Base-by-base conservation (phyloP, 1,140 invertebrate genomes). In the Xylocopa sonorina region DNA sequence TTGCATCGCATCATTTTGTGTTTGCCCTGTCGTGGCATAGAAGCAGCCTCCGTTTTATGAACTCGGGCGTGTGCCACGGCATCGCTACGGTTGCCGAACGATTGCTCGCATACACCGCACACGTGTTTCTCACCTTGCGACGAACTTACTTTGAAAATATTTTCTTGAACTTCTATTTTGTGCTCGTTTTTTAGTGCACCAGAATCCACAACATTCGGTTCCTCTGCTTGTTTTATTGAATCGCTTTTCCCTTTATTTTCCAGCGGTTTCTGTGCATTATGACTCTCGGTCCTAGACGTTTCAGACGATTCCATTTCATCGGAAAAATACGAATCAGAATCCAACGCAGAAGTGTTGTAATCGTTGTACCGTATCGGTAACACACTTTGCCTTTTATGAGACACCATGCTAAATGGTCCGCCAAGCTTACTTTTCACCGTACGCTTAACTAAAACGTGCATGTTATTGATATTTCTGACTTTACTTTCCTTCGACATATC, bases 1-100 rank as follows among this genome's bases (percentile, higher is more conserved):
- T 91, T 92, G 46, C 92, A 93, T 9, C 92, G 84, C 92, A 92
- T 93, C 43, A 89, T 86, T 51, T 88, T 89, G 29, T 75, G 81
- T 41, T 89, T 88, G 2, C 29, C 58, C 0, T 67, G 51, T 18
- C 53, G 80, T 7, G 43, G 29, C 41, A 10, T 51, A 7, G 55
- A 18, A 24, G 10, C 41, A 1, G 60, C n/a, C 5, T 67, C 58
- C 1, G 58, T 24, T 66, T 88, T 90, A 46, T 93, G 92, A 16
- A 60, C 73, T 1, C 84, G 85, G 6, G 91, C 79, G 41, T 93
- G 92, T 3, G 51, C 63, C 43, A 90, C 88, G 2, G 90, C 89
- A 2, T 92, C 89, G 1, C 24, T 79, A 29, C 85, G 82, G 0
- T 72, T 88, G 1, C 66, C 66, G 38, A 92, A 92, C n/a, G 82